These are phyloP conservation scores for Aporrectodea caliginosa DNA, from an alignment of 1,140 invertebrate species.

Conservation along the genomic window DNA sequence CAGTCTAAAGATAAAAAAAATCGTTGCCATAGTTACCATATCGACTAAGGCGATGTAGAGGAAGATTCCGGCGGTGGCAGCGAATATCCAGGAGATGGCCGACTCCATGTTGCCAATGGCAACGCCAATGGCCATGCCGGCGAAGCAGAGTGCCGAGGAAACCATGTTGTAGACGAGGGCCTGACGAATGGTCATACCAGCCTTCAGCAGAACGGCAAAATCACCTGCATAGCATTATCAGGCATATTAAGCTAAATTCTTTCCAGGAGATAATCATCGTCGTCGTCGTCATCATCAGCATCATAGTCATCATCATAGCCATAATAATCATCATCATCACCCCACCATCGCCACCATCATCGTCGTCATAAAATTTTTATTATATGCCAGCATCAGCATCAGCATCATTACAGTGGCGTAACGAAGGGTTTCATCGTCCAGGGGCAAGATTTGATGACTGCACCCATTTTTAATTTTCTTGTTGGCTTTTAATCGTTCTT, in stretches of 20 bases:
- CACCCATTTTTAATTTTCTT: too few relatives aligned
- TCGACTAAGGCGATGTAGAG: constrained; percentile 65
- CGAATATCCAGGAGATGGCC: constrained; percentile 61
- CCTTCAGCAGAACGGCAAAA: constrained; percentile 67
- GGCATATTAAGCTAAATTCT: neutral
- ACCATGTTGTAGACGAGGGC: constrained; percentile 68
- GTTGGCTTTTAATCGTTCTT: too few relatives aligned
- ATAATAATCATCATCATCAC: too few relatives aligned
- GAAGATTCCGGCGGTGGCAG: constrained; percentile 65
- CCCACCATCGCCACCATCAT: too few relatives aligned
- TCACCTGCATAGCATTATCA: constrained; percentile 59
- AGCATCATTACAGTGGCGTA: neutral
- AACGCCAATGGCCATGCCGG: constrained; percentile 63
- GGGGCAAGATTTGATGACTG: too few relatives aligned
- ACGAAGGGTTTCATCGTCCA: too few relatives aligned
- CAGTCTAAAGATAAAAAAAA: neutral
- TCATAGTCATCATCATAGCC: too few relatives aligned
- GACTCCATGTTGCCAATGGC: constrained; percentile 48
- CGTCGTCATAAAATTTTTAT: neutral
- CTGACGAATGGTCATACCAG: constrained; percentile 65
- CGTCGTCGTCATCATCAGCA: too few relatives aligned
- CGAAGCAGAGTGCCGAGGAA: constrained; percentile 66
- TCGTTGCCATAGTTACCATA: constrained; percentile 57
- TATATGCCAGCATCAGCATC: neutral
- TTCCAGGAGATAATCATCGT: neutral